phyloP scores from a whole-genome alignment of 2,797 vertebrate genomes.

The Scleropages formosus region DNA sequence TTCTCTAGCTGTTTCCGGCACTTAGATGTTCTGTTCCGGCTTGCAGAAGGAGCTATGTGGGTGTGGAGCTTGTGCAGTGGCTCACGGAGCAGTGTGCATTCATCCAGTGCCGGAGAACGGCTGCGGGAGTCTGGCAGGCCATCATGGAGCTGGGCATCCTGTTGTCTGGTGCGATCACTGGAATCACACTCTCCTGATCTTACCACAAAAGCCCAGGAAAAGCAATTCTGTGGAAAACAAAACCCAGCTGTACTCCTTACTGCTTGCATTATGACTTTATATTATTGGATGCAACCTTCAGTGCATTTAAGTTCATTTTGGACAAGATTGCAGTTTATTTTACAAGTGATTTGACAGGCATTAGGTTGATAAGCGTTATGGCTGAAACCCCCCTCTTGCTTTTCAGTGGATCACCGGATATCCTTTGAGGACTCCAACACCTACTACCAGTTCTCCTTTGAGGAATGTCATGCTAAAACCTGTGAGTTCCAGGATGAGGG shows the following conservation, averaged over 20 bases:
- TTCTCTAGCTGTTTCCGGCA: conserved; percentile 13
- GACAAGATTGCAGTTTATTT: too few relatives aligned
- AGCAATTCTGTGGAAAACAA: conserved; percentile 6
- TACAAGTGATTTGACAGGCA: neutral
- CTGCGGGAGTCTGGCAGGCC: conserved; percentile 75
- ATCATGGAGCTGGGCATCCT: conserved; percentile 78
- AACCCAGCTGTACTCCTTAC: conserved; percentile 11
- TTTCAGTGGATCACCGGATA: conserved; percentile 73
- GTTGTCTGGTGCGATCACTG: conserved; percentile 66
- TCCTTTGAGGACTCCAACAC: conserved; percentile 73
- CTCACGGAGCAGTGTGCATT: conserved; percentile 74
- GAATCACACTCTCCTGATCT: conserved; percentile 5
- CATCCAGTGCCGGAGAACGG: conserved; percentile 69
- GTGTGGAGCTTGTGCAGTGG: conserved; percentile 80
- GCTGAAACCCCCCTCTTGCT: too few relatives aligned
- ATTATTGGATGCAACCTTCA: neutral
- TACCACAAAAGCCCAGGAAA: neutral
- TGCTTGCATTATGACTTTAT: neutral
- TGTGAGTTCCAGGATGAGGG: conserved; percentile 78
- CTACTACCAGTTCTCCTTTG: conserved; percentile 81
- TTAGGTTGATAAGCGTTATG: neutral
- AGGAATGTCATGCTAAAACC: conserved; percentile 75
- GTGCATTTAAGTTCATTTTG: neutral
- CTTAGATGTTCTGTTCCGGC: conserved; percentile 29
- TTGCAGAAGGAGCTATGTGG: conserved; percentile 73